These are phyloP conservation scores for Shargacucullia verbasci DNA, from an alignment of 2,888 invertebrate species.

Conservation along the genomic window DNA sequence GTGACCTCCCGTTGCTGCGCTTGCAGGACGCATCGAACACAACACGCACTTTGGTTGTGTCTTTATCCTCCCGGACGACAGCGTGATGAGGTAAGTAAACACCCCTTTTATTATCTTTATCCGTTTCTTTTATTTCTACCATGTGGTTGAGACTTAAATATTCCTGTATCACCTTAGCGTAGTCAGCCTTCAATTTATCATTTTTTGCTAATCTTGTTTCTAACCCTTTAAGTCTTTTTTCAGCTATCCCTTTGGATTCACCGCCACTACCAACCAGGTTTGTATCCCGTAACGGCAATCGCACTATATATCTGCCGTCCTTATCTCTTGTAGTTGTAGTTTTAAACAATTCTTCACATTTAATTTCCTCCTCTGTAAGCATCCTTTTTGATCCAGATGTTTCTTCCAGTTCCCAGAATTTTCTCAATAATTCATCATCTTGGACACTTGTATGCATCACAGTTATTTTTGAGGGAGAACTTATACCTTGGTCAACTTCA, in stretches of 20 bases:
- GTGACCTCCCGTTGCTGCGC: background rate
- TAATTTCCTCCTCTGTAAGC: no score
- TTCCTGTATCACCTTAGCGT: slow-evolving; percentile 2
- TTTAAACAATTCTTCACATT: no score
- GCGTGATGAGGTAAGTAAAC: slow-evolving; percentile 17
- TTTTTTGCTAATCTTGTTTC: background rate
- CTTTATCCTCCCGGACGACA: slow-evolving; percentile 15
- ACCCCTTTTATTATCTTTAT: background rate
- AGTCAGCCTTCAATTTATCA: background rate
- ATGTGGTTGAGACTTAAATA: slow-evolving; percentile 8
- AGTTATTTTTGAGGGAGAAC: no score
- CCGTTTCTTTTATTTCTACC: background rate
- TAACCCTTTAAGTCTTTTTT: slow-evolving; percentile 5
- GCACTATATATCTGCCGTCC: no score
- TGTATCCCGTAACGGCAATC: background rate
- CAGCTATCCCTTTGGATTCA: slow-evolving; percentile 2
- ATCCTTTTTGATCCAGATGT: no score
- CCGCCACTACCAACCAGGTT: background rate
- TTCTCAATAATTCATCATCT: no score
- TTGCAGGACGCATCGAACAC: slow-evolving; percentile 13
- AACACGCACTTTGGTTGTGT: slow-evolving; percentile 4
- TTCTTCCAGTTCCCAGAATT: no score
- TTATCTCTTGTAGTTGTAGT: no score
- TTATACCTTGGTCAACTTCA: no score
- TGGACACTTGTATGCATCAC: no score